phyloP scores from a whole-genome alignment of 2,797 vertebrate genomes.

The Chloroceryle amazona region DNA sequence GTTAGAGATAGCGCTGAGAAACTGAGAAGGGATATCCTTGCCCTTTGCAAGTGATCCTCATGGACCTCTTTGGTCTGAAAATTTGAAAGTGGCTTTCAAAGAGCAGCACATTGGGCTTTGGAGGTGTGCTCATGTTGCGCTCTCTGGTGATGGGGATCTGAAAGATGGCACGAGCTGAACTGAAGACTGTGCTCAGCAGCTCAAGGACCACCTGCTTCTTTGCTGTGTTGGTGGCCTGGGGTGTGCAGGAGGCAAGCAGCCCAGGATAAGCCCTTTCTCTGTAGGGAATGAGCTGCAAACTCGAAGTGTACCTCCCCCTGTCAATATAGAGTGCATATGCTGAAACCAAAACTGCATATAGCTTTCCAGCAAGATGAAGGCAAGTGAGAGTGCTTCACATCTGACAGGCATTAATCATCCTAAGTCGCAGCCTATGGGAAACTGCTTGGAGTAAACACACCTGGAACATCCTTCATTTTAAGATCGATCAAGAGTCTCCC shows the following conservation, averaged over 20 bases:
- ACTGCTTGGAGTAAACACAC: background rate
- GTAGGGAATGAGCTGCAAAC: rapidly evolving
- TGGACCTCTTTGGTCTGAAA: background rate
- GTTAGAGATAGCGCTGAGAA: background rate
- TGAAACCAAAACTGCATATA: background rate
- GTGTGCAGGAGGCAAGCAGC: background rate
- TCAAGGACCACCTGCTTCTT: background rate
- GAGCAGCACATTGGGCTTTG: rapidly evolving
- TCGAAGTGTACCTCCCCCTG: background rate
- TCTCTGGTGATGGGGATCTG: background rate
- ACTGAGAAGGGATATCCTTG: background rate
- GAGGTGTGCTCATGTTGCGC: rapidly evolving
- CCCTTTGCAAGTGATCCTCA: background rate
- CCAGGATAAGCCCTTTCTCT: background rate
- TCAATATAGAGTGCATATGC: rapidly evolving
- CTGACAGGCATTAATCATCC: background rate
- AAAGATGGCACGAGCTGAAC: background rate
- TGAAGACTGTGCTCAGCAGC: background rate
- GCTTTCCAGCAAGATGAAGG: background rate
- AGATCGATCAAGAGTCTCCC: background rate
- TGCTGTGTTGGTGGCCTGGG: background rate
- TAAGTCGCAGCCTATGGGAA: background rate
- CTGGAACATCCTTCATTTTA: background rate
- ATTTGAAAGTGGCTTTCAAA: background rate
- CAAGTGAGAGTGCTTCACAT: rapidly evolving